Conservation (phyloP, 1,140 invertebrate species). For the Hylaeus anthracinus region DNA sequence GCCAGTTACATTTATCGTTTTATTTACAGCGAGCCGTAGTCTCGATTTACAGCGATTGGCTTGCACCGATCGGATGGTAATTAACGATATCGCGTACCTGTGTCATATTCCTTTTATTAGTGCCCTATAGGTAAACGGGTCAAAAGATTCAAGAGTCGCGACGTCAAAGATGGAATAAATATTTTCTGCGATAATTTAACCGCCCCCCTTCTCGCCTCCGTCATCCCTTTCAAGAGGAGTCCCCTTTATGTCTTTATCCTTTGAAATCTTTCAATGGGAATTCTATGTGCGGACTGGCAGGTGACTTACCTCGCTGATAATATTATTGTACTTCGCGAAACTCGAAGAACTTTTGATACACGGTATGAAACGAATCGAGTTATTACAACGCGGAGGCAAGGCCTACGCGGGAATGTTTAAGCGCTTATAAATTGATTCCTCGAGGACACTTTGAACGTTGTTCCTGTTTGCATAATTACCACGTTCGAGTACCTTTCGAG, state of each 20-base stretch:
- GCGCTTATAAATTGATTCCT: slow-evolving; percentile 49
- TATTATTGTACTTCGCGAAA: slow-evolving; percentile 57
- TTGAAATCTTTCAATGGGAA: slow-evolving; percentile 62
- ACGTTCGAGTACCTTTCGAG: neutral
- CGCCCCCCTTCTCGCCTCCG: neutral
- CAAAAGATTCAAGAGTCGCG: slow-evolving; percentile 21
- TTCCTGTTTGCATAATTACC: slow-evolving; percentile 9
- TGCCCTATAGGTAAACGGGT: slow-evolving; percentile 16
- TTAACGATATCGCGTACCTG: neutral
- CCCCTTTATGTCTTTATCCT: slow-evolving; percentile 44
- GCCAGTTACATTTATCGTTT: too few species aligned
- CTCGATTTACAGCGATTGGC: neutral
- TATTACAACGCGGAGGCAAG: slow-evolving; percentile 34
- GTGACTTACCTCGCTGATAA: slow-evolving; percentile 62
- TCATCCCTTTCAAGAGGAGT: neutral
- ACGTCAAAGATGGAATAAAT: slow-evolving; percentile 30
- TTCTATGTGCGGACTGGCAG: slow-evolving; percentile 45
- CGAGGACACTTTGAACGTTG: neutral
- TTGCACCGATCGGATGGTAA: neutral
- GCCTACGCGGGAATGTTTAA: neutral
- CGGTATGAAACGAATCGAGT: slow-evolving; percentile 41
- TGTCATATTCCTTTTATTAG: neutral
- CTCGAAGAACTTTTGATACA: slow-evolving; percentile 51
- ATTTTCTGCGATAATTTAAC: slow-evolving; percentile 57
- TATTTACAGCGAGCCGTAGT: too few species aligned